These are phyloP conservation scores for Squalus acanthias DNA, from an alignment of 2,797 vertebrate species.

Conservation along the genomic window DNA sequence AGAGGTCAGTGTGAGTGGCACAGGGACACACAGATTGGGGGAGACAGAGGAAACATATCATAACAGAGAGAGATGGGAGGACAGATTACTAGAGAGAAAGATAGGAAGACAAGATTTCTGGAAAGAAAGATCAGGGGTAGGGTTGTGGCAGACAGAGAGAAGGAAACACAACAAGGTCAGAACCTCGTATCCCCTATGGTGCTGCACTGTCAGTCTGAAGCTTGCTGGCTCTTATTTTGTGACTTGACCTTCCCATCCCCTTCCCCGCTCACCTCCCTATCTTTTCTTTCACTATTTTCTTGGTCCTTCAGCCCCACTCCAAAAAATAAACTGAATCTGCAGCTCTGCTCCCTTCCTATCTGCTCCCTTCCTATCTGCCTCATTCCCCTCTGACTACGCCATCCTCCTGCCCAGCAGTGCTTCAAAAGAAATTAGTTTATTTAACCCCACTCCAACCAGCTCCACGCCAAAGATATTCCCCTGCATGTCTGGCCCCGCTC, in stretches of 20 bases:
- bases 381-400: background rate
- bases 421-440: background rate
- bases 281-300: background rate
- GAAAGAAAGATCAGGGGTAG: background rate
- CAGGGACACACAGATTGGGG: background rate
- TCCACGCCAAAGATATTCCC: no score
- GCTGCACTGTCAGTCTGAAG: background rate
- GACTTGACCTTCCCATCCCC: background rate
- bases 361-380: background rate
- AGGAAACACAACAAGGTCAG: background rate
- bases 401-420: background rate
- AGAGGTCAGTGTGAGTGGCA: no score
- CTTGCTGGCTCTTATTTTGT: background rate
- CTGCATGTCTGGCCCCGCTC: background rate
- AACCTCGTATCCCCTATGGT: background rate
- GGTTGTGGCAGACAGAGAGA: background rate
- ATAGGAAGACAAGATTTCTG: background rate
- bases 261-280: background rate
- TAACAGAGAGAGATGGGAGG: background rate
- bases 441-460: background rate
- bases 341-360: background rate
- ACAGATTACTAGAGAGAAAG: background rate
- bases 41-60: background rate
- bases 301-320: background rate
- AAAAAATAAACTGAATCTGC: background rate